Percentiles rank a stretch among this genome's conserved stretches.
phyloP scores from a whole-genome alignment of 2,113 vertebrate species.

The Rafetus swinhoei region DNA sequence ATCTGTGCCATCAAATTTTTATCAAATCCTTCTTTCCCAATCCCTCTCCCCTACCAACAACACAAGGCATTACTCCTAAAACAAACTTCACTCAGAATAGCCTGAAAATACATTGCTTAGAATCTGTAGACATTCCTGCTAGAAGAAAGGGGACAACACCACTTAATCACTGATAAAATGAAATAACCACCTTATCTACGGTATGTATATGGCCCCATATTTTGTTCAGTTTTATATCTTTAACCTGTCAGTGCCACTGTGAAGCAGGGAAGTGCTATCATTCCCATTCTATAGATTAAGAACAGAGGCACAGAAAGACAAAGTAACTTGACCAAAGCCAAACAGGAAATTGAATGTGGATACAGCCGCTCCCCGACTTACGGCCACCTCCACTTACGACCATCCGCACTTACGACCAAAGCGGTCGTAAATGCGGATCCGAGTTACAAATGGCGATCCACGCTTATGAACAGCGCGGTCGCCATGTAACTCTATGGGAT shows the following conservation, averaged over 20 bases:
- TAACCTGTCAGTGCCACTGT: background rate
- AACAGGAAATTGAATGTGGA: background rate
- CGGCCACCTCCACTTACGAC: no score
- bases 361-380: background rate
- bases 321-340: background rate
- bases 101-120: no score
- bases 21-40: background rate
- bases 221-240: background rate
- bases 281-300: background rate
- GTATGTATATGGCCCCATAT: background rate
- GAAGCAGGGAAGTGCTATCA: slow-evolving; percentile 33
- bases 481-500: no score
- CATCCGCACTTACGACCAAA: no score
- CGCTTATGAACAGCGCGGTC: no score
- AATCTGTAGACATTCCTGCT: no score
- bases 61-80: background rate
- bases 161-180: slow-evolving; percentile 4
- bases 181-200: background rate
- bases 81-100: no score
- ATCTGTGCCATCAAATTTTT: background rate
- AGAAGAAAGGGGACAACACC: no score
- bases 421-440: no score
- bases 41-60: background rate
- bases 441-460: no score
- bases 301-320: background rate